phyloP scores from a whole-genome alignment of 2,797 vertebrate species.

The Passerculus sandwichensis region DNA sequence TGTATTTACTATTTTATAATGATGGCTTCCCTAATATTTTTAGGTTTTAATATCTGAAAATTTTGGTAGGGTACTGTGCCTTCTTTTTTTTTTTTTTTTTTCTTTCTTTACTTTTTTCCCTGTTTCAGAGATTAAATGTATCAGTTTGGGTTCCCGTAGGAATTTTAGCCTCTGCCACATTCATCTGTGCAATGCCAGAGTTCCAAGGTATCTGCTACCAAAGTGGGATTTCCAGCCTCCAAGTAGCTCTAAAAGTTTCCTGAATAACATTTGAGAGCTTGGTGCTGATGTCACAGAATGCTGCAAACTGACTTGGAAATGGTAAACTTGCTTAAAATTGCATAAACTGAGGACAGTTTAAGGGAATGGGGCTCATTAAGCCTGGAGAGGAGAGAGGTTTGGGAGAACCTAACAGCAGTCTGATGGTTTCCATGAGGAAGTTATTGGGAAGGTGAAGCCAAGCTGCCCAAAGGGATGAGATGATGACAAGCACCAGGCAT shows the following conservation, averaged over 20 bases:
- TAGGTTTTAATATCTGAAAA: background rate
- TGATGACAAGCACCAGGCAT: background rate
- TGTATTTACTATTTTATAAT: background rate
- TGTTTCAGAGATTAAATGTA: background rate
- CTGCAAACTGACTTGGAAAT: background rate
- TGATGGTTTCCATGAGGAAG: background rate
- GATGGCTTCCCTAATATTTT: background rate
- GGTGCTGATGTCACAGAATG: background rate
- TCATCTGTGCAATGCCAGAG: background rate
- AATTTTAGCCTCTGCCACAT: background rate
- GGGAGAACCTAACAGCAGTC: background rate
- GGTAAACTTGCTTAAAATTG: background rate
- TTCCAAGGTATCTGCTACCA: background rate
- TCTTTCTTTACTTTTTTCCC: too few species aligned
- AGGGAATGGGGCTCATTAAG: background rate
- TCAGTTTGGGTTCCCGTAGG: background rate
- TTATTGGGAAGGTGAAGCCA: background rate
- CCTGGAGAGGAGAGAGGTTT: background rate
- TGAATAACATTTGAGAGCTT: background rate
- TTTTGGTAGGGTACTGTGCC: background rate
- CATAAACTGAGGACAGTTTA: background rate
- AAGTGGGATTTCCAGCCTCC: background rate
- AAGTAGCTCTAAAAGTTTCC: background rate
- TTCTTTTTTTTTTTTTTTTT: rapidly evolving
- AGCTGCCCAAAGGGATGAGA: background rate